Evolutionary conservation across 1,140 invertebrate species (phyloP), one percentile per base, ranked within the genome.

Genomic region (Lucilia cuprina): DNA sequence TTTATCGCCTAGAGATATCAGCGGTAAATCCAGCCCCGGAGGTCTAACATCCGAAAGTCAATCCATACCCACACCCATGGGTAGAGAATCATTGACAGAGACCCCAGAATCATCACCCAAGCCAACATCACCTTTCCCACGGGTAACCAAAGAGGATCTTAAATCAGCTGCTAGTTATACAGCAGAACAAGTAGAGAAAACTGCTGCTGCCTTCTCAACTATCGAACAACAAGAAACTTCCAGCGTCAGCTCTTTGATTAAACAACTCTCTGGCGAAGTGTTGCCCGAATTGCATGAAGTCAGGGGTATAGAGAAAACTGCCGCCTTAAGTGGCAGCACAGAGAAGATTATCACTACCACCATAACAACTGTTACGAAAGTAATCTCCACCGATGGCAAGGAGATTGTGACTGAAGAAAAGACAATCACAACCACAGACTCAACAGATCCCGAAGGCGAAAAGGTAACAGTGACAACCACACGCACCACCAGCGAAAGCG

Each of bases 31-130:
- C 50, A 91, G 90, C 86, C 90, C 90, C 49, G 88, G 89, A 30
- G 87, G 83, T 34, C 86, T 90, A 85, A 91, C 89, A 35, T 91
- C 89, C 60, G 90, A 91, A 86, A 91, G 90, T 85, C 89, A 89
- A 86, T 91, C 90, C 35, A 91, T 91, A 86, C 90, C 90, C 84
- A 91, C 90, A 80, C 88, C 89, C 49, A 74, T 88, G 84, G 90
- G 89, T 34, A 86, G 87, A 49, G 89, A 89, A 80, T 91, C 90
- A 14, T 85, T 88, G 65, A 89, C 89, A 14, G 90, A 91, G 74
- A 90, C 90, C 0, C 88, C 89, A 9, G 90, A 91, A 85, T 90
- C 90, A 30, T 91, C 90, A 13, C 90, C 90, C 19, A 91, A 91
- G 77, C 90, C 90, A 0, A 91, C 90, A 21, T 91, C 90, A 30